phyloP scores from a whole-genome alignment of 2,113 vertebrate genomes.

The Gambusia holbrooki region DNA sequence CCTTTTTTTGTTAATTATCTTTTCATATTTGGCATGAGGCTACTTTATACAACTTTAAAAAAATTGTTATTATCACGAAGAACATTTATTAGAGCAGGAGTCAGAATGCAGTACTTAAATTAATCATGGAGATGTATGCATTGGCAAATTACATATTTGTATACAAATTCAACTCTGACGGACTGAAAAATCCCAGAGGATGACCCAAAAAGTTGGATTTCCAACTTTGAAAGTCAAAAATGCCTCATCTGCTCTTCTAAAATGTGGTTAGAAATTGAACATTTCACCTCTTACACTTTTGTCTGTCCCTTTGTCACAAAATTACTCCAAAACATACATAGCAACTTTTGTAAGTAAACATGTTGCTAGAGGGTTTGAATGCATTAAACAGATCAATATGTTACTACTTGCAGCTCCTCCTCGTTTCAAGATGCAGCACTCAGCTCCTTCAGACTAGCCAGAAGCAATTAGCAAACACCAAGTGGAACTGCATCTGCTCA shows the following conservation, averaged over 20 bases:
- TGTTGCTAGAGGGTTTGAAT: not conserved
- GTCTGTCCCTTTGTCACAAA: not conserved
- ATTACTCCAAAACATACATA: not conserved
- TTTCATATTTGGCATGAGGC: not conserved
- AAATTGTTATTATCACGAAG: constrained; percentile 5
- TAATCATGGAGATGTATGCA: not conserved
- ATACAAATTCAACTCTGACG: not conserved
- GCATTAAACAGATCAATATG: not conserved
- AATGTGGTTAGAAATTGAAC: not conserved
- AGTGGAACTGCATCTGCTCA: no score
- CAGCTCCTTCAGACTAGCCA: no score
- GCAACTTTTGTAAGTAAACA: not conserved
- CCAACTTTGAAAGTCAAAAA: not conserved
- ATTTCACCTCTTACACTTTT: not conserved
- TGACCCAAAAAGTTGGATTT: not conserved
- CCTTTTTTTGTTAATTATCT: not conserved
- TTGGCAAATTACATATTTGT: no score
- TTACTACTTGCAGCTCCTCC: not conserved
- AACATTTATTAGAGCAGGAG: constrained; percentile 7
- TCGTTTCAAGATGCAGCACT: no score
- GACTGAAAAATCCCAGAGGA: not conserved
- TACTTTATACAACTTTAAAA: not conserved
- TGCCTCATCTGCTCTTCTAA: not conserved
- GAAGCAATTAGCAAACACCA: no score
- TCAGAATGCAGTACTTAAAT: not conserved